These are phyloP conservation scores for Crypturellus tataupa DNA, from an alignment of 2,797 vertebrate genomes.

Conservation along the genomic window DNA sequence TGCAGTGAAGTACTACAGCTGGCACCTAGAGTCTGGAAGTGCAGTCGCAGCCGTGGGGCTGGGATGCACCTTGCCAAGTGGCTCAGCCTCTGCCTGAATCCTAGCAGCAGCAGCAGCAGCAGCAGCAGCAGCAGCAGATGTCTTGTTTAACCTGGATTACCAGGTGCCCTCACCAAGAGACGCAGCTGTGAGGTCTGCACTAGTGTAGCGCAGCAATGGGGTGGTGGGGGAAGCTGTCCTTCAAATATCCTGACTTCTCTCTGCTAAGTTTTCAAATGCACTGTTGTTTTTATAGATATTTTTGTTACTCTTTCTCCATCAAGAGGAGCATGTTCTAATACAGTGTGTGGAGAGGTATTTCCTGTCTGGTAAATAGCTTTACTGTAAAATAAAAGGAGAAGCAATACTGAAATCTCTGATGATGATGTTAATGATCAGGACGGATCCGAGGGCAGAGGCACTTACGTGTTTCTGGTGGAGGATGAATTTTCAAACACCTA, in stretches of 20 bases:
- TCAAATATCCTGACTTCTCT: neutral
- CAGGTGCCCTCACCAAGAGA: no score
- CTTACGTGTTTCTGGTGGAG: neutral
- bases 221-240: neutral
- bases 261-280: neutral
- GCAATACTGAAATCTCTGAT: neutral
- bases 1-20: neutral
- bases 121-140: neutral
- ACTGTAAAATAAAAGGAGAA: neutral
- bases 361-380: neutral
- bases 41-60: neutral
- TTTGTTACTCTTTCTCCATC: neutral
- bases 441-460: neutral
- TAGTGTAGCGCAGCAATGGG: neutral
- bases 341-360: neutral
- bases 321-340: neutral
- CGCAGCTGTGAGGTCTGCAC: neutral
- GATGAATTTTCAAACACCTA: neutral
- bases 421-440: neutral
- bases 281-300: neutral
- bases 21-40: neutral
- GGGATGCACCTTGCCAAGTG: fast-evolving
- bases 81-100: neutral
- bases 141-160: neutral
- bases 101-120: neutral